A percentile compares a stretch with the other conserved stretches of the same genome.
Evolutionary conservation across 2,888 invertebrate genomes (phyloP).

Genomic region (Clanis bilineata): DNA sequence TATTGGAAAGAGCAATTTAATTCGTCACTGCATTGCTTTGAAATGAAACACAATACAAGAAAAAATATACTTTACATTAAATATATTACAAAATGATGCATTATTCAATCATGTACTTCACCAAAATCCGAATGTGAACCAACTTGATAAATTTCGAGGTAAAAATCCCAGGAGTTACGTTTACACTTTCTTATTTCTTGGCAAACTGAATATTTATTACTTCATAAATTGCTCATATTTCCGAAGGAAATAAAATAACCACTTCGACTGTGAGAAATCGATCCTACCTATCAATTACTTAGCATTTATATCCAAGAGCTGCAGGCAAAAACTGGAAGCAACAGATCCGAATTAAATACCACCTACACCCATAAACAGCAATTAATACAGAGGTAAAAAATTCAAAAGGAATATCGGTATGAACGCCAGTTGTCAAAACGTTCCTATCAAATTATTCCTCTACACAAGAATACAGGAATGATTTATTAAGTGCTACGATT

Average conservation of each 20-base stretch:
- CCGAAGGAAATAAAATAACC: constrained; percentile 1
- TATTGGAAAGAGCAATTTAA: too few species aligned
- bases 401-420: not conserved
- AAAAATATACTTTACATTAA: too few species aligned
- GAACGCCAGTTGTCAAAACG: not conserved
- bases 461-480: constrained; percentile 29
- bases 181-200: not conserved
- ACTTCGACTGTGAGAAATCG: constrained; percentile 18
- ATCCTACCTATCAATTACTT: constrained; percentile 21
- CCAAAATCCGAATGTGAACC: not conserved
- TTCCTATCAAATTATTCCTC: not conserved
- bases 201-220: constrained; percentile 4
- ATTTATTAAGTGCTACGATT: constrained; percentile 49
- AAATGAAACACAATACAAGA: too few species aligned
- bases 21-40: too few species aligned
- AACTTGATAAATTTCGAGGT: not conserved
- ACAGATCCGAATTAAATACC: constrained; percentile 14
- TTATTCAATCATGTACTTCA: too few species aligned
- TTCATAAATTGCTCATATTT: not conserved
- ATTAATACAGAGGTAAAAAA: not conserved
- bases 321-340: constrained; percentile 13
- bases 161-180: not conserved
- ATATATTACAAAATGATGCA: too few species aligned
- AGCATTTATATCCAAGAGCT: constrained; percentile 16
- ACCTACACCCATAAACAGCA: not conserved